Evolutionary conservation across 2,888 invertebrate species (phyloP).

Genomic region (Netelia inedita): DNA sequence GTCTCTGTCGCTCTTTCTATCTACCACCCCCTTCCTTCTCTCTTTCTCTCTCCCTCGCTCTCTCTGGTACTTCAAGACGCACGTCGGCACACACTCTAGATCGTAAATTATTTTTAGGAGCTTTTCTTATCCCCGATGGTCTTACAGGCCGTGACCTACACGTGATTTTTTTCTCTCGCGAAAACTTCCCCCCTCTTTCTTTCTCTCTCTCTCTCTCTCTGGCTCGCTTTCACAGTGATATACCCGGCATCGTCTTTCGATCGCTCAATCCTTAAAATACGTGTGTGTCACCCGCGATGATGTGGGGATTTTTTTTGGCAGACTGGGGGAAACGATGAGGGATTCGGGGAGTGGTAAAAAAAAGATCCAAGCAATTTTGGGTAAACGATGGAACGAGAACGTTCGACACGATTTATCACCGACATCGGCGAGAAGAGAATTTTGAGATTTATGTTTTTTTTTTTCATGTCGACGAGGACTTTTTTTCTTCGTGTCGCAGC

Average conservation of each 20-base stretch:
- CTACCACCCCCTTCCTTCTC: no score
- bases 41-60: not conserved
- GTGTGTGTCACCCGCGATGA: constrained; percentile 34
- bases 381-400: constrained; percentile 32
- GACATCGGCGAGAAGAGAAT: not conserved
- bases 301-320: constrained; percentile 6
- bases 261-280: constrained; percentile 61
- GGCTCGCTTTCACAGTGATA: not conserved
- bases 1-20: not conserved
- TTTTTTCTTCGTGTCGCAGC: not conserved
- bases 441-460: not conserved
- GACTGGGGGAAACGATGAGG: not conserved
- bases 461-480: not conserved
- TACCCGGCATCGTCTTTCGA: constrained; percentile 27
- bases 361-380: constrained; percentile 31
- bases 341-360: not conserved
- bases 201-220: not conserved
- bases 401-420: constrained; percentile 33
- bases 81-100: constrained; percentile 5
- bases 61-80: constrained; percentile 21
- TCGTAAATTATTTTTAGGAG: constrained; percentile 63
- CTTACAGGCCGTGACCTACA: constrained; percentile 17
- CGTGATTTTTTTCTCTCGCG: constrained; percentile 10
- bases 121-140: constrained; percentile 18
- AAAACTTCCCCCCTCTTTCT: not conserved